These are phyloP conservation scores for Dusona sp. DNA, from an alignment of 2,888 invertebrate genomes.

Conservation along the genomic window DNA sequence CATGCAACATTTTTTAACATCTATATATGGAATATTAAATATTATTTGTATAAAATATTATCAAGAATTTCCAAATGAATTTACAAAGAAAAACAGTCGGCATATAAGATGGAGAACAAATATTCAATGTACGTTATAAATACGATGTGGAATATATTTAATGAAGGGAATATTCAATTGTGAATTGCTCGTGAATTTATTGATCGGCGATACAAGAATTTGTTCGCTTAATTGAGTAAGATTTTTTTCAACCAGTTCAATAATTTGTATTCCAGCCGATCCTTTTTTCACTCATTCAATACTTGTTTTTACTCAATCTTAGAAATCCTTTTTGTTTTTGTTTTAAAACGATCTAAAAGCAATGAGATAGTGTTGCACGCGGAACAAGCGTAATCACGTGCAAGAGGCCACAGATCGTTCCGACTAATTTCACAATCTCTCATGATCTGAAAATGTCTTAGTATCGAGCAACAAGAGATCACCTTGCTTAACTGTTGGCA, in stretches of 20 bases:
- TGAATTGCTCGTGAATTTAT: background rate
- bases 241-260: too few species aligned
- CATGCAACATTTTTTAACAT: background rate
- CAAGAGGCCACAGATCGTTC: conserved; percentile 35
- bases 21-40: background rate
- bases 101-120: background rate
- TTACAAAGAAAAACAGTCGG: background rate
- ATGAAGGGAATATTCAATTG: background rate
- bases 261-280: too few species aligned
- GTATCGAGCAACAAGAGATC: conserved; percentile 39
- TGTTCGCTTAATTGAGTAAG: background rate
- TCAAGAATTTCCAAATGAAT: background rate
- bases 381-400: conserved; percentile 29
- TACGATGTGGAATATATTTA: background rate
- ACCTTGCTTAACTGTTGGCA: conserved; percentile 29
- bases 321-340: background rate
- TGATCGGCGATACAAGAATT: background rate
- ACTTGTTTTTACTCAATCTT: background rate
- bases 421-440: conserved; percentile 52
- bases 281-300: too few species aligned
- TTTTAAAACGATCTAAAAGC: background rate
- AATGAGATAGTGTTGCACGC: background rate
- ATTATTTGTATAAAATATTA: background rate
- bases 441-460: background rate
- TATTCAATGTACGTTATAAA: background rate